Evolutionary conservation across 2,113 vertebrate species (phyloP).

Genomic region (Aythya baeri): DNA sequence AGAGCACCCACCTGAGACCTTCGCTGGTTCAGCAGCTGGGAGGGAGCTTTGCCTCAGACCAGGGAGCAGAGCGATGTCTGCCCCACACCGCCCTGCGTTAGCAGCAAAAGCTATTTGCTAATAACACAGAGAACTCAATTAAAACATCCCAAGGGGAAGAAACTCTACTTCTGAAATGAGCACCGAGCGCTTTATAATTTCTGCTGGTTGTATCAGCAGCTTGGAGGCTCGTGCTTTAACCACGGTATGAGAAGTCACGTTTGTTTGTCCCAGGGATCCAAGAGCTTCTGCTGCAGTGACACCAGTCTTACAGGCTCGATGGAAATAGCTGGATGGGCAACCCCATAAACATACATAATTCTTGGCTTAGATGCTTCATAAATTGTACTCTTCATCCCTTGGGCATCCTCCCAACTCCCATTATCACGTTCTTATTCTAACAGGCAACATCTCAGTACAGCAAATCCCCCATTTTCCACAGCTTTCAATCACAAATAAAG

Average conservation of each 20-base stretch:
- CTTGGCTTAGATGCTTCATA: conserved; percentile 31
- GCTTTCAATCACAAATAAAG: conserved; percentile 49
- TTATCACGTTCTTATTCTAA: conserved; percentile 56
- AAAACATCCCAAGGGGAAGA: not conserved
- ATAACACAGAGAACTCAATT: not conserved
- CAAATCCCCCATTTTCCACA: conserved; percentile 52
- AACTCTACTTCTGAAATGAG: not conserved
- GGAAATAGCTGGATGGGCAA: conserved; percentile 21
- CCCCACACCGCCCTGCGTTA: not conserved
- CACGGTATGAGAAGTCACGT: not conserved
- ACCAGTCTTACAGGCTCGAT: not conserved
- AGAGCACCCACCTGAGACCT: not conserved
- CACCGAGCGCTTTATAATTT: not conserved
- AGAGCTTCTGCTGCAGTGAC: not conserved
- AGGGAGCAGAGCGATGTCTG: not conserved
- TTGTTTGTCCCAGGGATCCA: not conserved
- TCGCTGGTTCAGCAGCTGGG: not conserved
- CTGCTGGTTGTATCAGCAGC: not conserved
- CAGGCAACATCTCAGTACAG: conserved; percentile 21
- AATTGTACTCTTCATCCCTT: conserved; percentile 45
- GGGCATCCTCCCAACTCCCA: conserved; percentile 50
- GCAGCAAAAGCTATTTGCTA: not conserved
- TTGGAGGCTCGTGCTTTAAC: fast-evolving
- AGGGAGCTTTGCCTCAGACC: too few relatives aligned
- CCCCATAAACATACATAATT: conserved; percentile 15